These are phyloP conservation scores for Lissocephala sabroskyi DNA, from an alignment of 2,888 invertebrate species.

Conservation along the genomic window DNA sequence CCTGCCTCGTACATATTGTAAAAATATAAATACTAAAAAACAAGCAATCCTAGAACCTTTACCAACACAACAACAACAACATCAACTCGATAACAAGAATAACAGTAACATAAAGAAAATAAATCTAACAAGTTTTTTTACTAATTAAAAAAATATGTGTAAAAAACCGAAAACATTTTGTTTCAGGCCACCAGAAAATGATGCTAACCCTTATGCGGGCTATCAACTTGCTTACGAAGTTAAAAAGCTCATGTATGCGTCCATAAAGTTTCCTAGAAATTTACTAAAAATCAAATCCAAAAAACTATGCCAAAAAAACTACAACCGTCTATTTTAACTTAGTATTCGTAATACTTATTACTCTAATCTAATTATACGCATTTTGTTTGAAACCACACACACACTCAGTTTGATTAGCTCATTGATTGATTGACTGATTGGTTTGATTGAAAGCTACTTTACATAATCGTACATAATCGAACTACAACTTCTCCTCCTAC, in stretches of 20 bases:
- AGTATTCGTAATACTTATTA: constrained; percentile 50
- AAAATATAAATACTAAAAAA: too few species aligned
- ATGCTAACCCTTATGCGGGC: constrained; percentile 96
- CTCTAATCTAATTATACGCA: constrained; percentile 48
- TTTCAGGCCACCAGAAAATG: constrained; percentile 90
- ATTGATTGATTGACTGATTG: too few species aligned
- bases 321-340: constrained; percentile 35
- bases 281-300: constrained; percentile 42
- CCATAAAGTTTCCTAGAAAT: constrained; percentile 70
- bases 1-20: constrained; percentile 45
- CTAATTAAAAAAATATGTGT: constrained; percentile 54
- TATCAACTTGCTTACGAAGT: constrained; percentile 99
- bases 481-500: too few species aligned
- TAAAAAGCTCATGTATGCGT: constrained; percentile 99
- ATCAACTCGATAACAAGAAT: constrained; percentile 20
- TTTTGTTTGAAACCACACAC: constrained; percentile 39
- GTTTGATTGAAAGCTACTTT: too few species aligned
- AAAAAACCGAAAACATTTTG: constrained; percentile 67
- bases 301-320: constrained; percentile 37
- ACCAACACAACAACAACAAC: constrained; percentile 9
- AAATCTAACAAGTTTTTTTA: constrained; percentile 22
- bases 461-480: too few species aligned
- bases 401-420: too few species aligned
- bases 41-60: too few species aligned
- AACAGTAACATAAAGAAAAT: constrained; percentile 15